Base-by-base conservation (phyloP, 2,797 vertebrate species). In the Tamandua tetradactyla region DNA sequence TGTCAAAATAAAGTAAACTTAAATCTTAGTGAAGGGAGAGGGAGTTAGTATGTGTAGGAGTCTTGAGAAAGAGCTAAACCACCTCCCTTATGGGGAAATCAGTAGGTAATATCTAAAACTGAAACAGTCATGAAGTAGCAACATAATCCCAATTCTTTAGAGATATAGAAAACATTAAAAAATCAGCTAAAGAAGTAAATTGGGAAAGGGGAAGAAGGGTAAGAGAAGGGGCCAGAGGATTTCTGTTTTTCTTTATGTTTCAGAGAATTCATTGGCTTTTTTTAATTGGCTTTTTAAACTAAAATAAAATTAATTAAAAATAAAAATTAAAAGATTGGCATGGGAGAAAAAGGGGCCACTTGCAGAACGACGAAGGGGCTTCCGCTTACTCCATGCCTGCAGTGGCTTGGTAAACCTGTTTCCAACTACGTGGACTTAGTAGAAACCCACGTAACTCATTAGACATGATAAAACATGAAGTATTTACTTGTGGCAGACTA, bases 381-480 rank as follows among this genome's bases (percentile, higher is more conserved):
- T 74, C 59, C 55, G 8, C 25, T 35, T 30, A 10, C 15, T 69
- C 68, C 0, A 10, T 13, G 30, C 30, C 30, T 0, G 23, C 12
- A 72, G 71, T 64, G 68, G 42, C n/a, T 71, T 7, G 10, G 23
- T 20, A 52, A 57, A 37, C 18, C 37, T 47, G 42, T 78, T 85
- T 74, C 61, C 78, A 74, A 11, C 9, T 27, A 25, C 15, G 0
- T 18, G 59, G 37, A 81, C 35, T 78, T 37, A n/a, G 72, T 35
- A 68, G 87, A 59, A 59, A 42, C 27, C 47, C 11, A 4, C 9
- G 9, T 57, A 55, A 66, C 44, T 69, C 44, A 13, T 0, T 6
- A 93, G 88, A 82, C 85, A 94, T 57, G 94, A 42, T 76, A 10
- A 20, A 91, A 82, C 59, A 55, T 27, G 74, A 93, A 94, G n/a